A percentile compares a stretch with the other conserved stretches of the same genome.
phyloP scores from a whole-genome alignment of 2,888 invertebrate genomes.

The Cylloceria caligata region DNA sequence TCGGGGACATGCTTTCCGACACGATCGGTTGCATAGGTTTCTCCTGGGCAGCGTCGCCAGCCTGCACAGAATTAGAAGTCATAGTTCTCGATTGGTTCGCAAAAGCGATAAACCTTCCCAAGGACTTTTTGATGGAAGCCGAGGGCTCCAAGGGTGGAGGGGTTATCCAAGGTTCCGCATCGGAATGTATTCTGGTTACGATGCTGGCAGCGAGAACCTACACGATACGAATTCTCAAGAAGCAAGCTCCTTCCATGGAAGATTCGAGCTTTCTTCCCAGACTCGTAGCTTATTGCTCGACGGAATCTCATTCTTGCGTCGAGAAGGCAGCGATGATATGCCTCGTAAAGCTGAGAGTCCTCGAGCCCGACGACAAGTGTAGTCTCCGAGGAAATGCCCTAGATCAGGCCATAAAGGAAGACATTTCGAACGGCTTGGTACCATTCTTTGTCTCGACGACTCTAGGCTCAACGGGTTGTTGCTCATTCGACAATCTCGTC shows the following conservation, averaged over 20 bases:
- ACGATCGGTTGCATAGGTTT: slow-evolving; percentile 99
- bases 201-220: slow-evolving; percentile 91
- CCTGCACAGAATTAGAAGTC: slow-evolving; percentile 94
- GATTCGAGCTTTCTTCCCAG: slow-evolving; percentile 91
- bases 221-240: slow-evolving; percentile 89
- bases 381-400: slow-evolving; percentile 88
- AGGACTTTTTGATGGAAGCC: slow-evolving; percentile 87
- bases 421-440: slow-evolving; percentile 90
- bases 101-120: slow-evolving; percentile 90
- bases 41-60: slow-evolving; percentile 96
- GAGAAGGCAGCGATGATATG: slow-evolving; percentile 93
- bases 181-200: slow-evolving; percentile 92
- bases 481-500: slow-evolving; percentile 92
- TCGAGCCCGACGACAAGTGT: slow-evolving; percentile 90
- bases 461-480: slow-evolving; percentile 93
- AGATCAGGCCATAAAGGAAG: slow-evolving; percentile 89
- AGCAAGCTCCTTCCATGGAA: slow-evolving; percentile 85
- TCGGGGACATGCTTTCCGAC: slow-evolving; percentile 98
- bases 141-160: slow-evolving; percentile 90
- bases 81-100: slow-evolving; percentile 94
- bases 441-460: slow-evolving; percentile 94
- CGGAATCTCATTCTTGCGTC: slow-evolving; percentile 91
- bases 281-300: slow-evolving; percentile 91
- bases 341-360: slow-evolving; percentile 89
- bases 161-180: slow-evolving; percentile 93